Evolutionary conservation across 2,888 invertebrate genomes (phyloP).

Genomic region (Dryomyza anilis): DNA sequence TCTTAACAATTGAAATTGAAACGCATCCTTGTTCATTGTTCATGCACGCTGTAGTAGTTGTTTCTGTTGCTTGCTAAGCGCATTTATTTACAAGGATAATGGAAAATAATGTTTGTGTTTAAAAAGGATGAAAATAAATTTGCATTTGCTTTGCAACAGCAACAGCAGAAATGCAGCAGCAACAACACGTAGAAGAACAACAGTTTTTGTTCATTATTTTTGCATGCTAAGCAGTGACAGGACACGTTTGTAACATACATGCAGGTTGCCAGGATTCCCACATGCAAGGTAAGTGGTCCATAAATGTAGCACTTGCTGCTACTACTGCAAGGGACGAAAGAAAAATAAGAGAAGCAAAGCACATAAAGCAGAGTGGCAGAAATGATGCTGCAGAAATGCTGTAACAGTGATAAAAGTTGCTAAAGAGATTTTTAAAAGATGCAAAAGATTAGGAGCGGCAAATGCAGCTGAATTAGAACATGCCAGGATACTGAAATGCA

Average conservation of each 20-base stretch:
- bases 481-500: too few relatives aligned
- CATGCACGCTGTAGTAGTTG: background rate
- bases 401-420: too few relatives aligned
- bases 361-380: background rate
- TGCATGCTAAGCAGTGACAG: background rate
- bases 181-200: too few relatives aligned
- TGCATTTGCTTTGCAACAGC: too few relatives aligned
- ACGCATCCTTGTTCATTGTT: conserved; percentile 10
- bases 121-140: conserved; percentile 10
- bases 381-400: background rate
- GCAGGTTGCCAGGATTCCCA: background rate
- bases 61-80: background rate
- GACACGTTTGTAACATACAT: background rate
- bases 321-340: background rate
- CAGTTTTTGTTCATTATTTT: background rate
- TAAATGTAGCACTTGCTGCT: background rate
- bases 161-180: too few relatives aligned
- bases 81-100: conserved; percentile 29
- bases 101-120: conserved; percentile 27
- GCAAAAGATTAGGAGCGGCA: too few relatives aligned
- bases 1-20: conserved; percentile 9
- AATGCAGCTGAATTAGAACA: too few relatives aligned
- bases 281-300: background rate
- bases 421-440: too few relatives aligned
- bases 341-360: background rate